A percentile compares a stretch with the other conserved stretches of the same genome.
Evolutionary conservation across 2,797 vertebrate species (phyloP).

Genomic region (Schizopygopsis pylzovi): DNA sequence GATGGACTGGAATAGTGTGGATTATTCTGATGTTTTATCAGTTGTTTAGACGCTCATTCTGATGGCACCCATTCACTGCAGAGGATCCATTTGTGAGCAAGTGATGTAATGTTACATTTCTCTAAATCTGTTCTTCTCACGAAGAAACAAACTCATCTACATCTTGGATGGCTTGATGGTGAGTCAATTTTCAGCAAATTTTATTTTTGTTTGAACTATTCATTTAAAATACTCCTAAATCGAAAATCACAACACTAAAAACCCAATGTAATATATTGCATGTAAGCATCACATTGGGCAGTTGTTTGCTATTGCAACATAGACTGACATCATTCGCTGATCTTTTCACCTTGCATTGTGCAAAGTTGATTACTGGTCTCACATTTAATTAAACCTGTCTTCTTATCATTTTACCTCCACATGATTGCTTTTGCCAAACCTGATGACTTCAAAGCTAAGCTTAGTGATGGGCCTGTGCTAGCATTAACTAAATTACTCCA

Average conservation of each 20-base stretch:
- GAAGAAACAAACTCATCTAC: neutral
- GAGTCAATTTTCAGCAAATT: neutral
- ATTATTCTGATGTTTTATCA: neutral
- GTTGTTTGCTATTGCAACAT: neutral
- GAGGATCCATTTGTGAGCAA: neutral
- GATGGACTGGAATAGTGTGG: neutral
- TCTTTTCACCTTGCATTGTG: neutral
- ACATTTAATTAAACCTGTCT: conserved; percentile 13
- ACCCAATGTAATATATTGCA: neutral
- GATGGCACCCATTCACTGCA: neutral
- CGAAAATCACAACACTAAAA: neutral
- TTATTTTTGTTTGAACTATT: neutral
- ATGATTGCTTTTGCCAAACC: conserved; percentile 11
- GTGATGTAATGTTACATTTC: neutral
- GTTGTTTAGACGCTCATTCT: neutral
- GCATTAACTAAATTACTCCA: conserved; percentile 7
- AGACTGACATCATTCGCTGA: conserved; percentile 8
- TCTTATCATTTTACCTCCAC: conserved; percentile 16
- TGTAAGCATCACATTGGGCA: neutral
- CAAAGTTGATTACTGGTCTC: neutral
- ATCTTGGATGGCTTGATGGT: neutral
- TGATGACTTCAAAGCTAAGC: conserved; percentile 16
- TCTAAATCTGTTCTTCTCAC: neutral
- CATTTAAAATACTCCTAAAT: neutral
- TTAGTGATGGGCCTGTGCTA: neutral